Percentiles rank a stretch among this genome's conserved stretches.
phyloP scores from a whole-genome alignment of 2,888 invertebrate species.

The Drosophila niveifrons region DNA sequence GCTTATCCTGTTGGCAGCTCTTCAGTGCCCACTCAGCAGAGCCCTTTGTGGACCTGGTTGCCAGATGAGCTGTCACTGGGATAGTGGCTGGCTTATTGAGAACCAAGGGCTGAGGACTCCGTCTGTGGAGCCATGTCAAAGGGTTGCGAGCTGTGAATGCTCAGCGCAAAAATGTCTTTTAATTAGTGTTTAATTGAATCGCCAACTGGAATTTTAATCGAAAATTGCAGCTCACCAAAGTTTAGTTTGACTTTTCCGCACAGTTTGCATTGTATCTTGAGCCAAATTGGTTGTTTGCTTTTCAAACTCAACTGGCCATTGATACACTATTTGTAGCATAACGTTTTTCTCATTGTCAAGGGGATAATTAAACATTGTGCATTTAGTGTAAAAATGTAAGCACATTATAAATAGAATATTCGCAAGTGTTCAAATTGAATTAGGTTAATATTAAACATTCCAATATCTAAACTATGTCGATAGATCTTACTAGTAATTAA shows the following conservation, averaged over 20 bases:
- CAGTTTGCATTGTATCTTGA: constrained; percentile 71
- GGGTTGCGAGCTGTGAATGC: constrained; percentile 45
- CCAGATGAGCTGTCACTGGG: constrained; percentile 36
- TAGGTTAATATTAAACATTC: neutral
- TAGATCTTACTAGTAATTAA: neutral
- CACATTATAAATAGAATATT: neutral
- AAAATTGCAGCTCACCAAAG: constrained; percentile 65
- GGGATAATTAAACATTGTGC: constrained; percentile 47
- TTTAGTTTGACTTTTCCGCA: constrained; percentile 68
- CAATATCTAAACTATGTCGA: neutral
- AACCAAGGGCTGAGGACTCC: constrained; percentile 4
- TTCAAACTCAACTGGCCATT: constrained; percentile 52
- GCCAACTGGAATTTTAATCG: constrained; percentile 81
- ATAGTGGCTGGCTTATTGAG: constrained; percentile 23
- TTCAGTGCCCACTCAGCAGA: constrained; percentile 17
- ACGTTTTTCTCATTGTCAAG: constrained; percentile 20
- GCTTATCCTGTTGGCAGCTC: constrained; percentile 66
- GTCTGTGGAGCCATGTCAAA: constrained; percentile 50
- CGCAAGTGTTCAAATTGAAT: neutral
- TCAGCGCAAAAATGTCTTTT: constrained; percentile 71
- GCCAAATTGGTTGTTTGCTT: constrained; percentile 72
- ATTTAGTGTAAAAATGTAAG: constrained; percentile 33
- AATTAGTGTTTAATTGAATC: constrained; percentile 79
- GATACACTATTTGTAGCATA: constrained; percentile 42
- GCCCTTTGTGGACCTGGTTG: constrained; percentile 44